Evolutionary conservation across 2,113 vertebrate genomes (phyloP).

Genomic region (Sapayoa aenigma): DNA sequence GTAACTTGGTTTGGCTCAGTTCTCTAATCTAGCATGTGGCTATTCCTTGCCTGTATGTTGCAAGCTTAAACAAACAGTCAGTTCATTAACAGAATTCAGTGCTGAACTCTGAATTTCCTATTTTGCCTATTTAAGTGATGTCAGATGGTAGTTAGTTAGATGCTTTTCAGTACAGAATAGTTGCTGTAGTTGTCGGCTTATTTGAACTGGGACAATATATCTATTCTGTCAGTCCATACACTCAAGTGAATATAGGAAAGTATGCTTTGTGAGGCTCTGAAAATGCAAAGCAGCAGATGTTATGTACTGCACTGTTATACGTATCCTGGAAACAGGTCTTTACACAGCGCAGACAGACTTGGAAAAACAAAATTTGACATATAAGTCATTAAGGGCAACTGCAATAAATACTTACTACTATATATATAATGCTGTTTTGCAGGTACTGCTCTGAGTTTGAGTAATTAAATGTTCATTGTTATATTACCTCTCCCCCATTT

Average conservation of each 20-base stretch:
- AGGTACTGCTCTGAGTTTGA: not conserved
- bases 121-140: not conserved
- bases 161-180: constrained; percentile 2
- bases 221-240: constrained; percentile 43
- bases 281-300: constrained; percentile 80
- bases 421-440: constrained; percentile 58
- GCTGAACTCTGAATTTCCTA: not conserved
- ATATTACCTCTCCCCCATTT: not conserved
- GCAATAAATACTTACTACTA: constrained; percentile 60
- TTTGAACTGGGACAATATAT: constrained; percentile 56
- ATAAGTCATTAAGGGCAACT: constrained; percentile 64
- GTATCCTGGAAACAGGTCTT: constrained; percentile 81
- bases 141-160: not conserved
- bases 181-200: constrained; percentile 14
- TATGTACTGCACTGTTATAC: constrained; percentile 53
- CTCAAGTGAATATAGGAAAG: constrained; percentile 20
- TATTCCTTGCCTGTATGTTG: not conserved
- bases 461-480: not conserved
- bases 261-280: constrained; percentile 49
- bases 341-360: constrained; percentile 64
- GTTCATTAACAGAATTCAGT: not conserved
- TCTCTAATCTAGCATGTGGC: not conserved
- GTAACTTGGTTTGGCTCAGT: not conserved
- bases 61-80: not conserved
- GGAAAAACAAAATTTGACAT: constrained; percentile 74